These are phyloP conservation scores for Athetis lepigone DNA, from an alignment of 2,888 invertebrate genomes.

Conservation along the genomic window DNA sequence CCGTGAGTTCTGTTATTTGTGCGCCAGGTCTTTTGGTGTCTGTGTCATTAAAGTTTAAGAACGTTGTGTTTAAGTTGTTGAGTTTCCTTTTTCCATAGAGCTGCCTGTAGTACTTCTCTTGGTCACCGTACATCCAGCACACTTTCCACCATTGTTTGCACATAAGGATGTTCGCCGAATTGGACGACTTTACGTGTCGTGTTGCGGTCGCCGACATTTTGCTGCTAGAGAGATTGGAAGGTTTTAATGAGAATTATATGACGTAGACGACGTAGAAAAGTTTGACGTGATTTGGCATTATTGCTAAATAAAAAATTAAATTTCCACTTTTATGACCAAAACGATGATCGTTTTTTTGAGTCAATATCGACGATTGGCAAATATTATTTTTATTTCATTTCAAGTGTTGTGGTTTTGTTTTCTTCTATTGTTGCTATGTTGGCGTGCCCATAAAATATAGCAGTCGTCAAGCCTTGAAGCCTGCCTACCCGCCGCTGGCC, in stretches of 20 bases:
- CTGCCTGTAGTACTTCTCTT: constrained; percentile 96
- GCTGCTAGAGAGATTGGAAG: constrained; percentile 52
- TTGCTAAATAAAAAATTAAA: too few relatives aligned
- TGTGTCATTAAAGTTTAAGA: constrained; percentile 77
- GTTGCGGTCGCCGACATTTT: constrained; percentile 89
- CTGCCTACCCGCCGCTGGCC: constrained; percentile 32
- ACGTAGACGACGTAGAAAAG: constrained; percentile 19
- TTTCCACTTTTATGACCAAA: too few relatives aligned
- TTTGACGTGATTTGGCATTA: background rate
- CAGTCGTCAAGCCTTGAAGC: constrained; percentile 22
- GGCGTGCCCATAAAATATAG: constrained; percentile 30
- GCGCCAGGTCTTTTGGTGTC: constrained; percentile 87
- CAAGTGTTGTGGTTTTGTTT: background rate
- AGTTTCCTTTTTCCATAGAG: constrained; percentile 92
- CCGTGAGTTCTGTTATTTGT: constrained; percentile 87
- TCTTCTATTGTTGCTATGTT: constrained; percentile 1
- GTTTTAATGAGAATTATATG: constrained; percentile 55
- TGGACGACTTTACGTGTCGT: constrained; percentile 87
- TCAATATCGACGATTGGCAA: too few relatives aligned
- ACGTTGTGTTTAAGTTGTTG: constrained; percentile 79
- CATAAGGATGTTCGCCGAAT: constrained; percentile 94
- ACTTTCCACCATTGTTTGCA: constrained; percentile 97
- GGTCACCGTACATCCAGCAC: constrained; percentile 96
- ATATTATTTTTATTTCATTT: too few relatives aligned
- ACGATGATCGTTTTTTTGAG: too few relatives aligned